Conservation (phyloP, 2,113 vertebrate genomes). For the Podiceps cristatus region DNA sequence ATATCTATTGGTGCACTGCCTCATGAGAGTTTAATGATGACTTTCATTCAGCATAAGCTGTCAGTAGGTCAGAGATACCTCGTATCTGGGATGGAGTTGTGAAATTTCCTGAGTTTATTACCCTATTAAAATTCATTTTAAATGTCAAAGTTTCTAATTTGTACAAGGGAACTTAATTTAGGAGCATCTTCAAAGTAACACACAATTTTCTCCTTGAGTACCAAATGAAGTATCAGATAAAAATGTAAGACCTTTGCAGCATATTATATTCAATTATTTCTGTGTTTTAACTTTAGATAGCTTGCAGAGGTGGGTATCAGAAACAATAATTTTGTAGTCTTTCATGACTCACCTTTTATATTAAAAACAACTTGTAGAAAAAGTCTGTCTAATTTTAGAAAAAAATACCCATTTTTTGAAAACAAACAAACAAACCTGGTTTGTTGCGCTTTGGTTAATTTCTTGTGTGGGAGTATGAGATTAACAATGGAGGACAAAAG, state of each 20-base stretch:
- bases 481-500: background rate
- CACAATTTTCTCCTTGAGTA: conserved; percentile 16
- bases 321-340: background rate
- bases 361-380: background rate
- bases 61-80: conserved; percentile 5
- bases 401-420: background rate
- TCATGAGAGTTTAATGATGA: conserved; percentile 9
- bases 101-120: conserved; percentile 48
- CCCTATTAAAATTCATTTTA: conserved; percentile 62
- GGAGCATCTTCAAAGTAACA: conserved; percentile 11
- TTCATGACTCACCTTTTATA: background rate
- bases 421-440: background rate
- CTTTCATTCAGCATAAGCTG: conserved; percentile 23
- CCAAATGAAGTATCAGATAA: conserved; percentile 32
- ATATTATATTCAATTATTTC: background rate
- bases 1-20: background rate
- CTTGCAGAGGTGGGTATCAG: background rate
- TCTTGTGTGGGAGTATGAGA: background rate
- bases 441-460: conserved; percentile 32
- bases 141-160: conserved; percentile 65
- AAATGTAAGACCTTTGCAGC: conserved; percentile 19
- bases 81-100: conserved; percentile 1
- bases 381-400: background rate
- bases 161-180: conserved; percentile 52
- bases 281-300: background rate